Evolutionary conservation across 2,113 vertebrate species (phyloP).

Genomic region (rat (Rattus norvegicus)): DNA sequence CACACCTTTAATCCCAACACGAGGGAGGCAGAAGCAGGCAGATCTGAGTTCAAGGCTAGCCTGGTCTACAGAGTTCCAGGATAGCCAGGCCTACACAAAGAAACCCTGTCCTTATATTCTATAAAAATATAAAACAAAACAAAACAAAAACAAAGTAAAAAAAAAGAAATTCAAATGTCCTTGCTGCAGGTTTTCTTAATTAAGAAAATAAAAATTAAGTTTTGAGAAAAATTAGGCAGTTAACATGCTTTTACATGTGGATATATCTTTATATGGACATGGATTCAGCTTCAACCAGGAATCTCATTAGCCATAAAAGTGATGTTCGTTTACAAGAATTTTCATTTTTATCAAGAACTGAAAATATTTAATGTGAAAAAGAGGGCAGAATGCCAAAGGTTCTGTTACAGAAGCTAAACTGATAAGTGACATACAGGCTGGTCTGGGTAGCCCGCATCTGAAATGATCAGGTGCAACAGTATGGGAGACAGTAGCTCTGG

Average conservation of each 20-base stretch:
- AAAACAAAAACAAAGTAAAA: neutral
- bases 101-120: neutral
- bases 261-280: neutral
- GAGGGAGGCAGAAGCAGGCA: neutral
- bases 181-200: neutral
- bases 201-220: neutral
- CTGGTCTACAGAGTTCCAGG: neutral
- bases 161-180: constrained; percentile 42
- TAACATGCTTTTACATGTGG: neutral
- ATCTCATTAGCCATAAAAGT: neutral
- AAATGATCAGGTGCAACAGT: neutral
- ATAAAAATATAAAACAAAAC: neutral
- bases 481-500: neutral
- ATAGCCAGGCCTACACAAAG: neutral
- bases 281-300: neutral
- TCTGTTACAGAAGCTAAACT: constrained; percentile 55
- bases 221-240: constrained; percentile 29
- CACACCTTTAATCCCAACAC: neutral
- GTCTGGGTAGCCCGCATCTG: neutral
- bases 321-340: neutral
- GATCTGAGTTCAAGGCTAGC: neutral
- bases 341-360: constrained; percentile 31
- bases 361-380: constrained; percentile 47
- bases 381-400: neutral
- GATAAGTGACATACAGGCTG: neutral